Conservation (phyloP, 1,140 invertebrate genomes). For the Eurosta solidaginis region DNA sequence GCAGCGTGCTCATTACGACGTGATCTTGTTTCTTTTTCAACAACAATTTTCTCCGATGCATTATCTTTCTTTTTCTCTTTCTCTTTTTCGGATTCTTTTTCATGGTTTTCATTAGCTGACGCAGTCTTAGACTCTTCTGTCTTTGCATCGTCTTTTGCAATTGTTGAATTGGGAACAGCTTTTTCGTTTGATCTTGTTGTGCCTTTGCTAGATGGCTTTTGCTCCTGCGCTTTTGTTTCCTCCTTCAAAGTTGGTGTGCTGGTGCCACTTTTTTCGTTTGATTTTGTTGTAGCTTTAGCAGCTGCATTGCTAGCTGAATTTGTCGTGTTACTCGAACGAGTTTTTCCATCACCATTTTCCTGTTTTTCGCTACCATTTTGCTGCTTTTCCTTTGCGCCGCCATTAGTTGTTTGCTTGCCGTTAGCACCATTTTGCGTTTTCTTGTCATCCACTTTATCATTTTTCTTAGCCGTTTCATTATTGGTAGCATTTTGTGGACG, state of each 20-base stretch:
- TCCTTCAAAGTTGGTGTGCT: not conserved
- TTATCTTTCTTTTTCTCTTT: slow-evolving; percentile 19
- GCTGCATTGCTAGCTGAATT: too few relatives aligned
- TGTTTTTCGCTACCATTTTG: slow-evolving; percentile 41
- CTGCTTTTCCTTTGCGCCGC: slow-evolving; percentile 39
- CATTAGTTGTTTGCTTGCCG: slow-evolving; percentile 32
- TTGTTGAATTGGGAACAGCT: not conserved
- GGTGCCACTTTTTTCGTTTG: slow-evolving; percentile 10
- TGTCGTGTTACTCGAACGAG: slow-evolving; percentile 32
- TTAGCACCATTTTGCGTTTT: slow-evolving; percentile 46
- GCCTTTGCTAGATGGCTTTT: too few relatives aligned
- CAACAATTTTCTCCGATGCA: not conserved
- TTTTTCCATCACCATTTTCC: not conserved
- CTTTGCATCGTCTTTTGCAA: slow-evolving; percentile 30
- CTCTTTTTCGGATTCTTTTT: slow-evolving; percentile 4
- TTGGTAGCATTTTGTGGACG: slow-evolving; percentile 35
- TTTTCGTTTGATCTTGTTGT: slow-evolving; percentile 17
- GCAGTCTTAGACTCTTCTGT: slow-evolving; percentile 9
- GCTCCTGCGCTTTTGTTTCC: too few relatives aligned
- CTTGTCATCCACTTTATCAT: slow-evolving; percentile 39
- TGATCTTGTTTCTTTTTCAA: slow-evolving; percentile 19
- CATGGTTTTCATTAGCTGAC: not conserved
- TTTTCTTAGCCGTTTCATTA: slow-evolving; percentile 27
- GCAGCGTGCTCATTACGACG: not conserved
- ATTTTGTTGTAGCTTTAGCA: too few relatives aligned